Evolutionary conservation across 2,888 invertebrate species (phyloP), one percentile per base, ranked within the genome.

Genomic region (Ellobium chinense): DNA sequence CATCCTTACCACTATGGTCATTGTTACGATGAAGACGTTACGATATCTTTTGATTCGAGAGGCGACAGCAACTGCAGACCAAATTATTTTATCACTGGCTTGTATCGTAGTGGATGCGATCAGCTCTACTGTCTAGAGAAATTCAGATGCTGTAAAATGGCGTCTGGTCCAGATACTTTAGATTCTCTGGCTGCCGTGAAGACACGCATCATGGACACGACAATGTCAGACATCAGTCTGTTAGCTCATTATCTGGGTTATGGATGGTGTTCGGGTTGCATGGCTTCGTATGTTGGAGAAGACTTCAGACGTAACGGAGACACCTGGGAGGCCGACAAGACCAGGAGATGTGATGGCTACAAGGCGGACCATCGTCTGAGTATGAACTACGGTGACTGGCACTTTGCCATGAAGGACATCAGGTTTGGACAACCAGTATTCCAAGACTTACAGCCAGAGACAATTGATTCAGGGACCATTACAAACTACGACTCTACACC

Each of bases 221-320:
- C 75, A 1, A 29, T 54, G 29, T 65, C 46, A 4, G 31, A 46
- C 18, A 62, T 75, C n/a, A 65, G 65, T 2, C 21, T 29, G 1
- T n/a, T 75, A 9, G 65, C 75, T 5, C 31, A 75, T 54, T 54
- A 34, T 27, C 46, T 75, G 31, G 75, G 75, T 34, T 75, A 65
- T 31, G 65, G 75, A 46, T 75, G 65, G 65, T 75, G 65, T 37
- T 27, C 39, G 5, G 75, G 75, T 14, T 62, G 63, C 31, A 36
- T 31, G 4, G 7, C 46, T 2, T 31, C 1, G 14, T 29, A 46
- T 31, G 54, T 75, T 2, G 75, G 75, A 24, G 75, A 75, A 31
- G 75, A 63, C 39, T 75, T 75, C 21, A 31, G 14, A 7, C 39
- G 54, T 29, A 31, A 29, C n/a, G 75, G 65, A 0, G 65, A 75